Percentiles rank a stretch among this genome's conserved stretches.
phyloP scores from a whole-genome alignment of 2,113 vertebrate species.

The Platysternon megacephalum region DNA sequence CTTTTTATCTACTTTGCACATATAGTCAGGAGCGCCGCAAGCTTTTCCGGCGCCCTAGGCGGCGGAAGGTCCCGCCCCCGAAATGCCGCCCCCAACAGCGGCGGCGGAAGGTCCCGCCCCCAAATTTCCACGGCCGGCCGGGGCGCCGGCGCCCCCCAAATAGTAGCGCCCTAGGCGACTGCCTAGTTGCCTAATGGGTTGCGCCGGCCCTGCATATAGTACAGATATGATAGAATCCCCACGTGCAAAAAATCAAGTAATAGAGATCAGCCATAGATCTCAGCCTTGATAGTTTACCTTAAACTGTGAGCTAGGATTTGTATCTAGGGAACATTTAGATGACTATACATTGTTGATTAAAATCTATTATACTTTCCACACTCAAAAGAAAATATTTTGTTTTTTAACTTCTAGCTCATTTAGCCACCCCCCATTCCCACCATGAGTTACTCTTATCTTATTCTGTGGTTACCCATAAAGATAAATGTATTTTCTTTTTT shows the following conservation, averaged over 20 bases:
- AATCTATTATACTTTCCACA: background rate
- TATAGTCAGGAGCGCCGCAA: too few species aligned
- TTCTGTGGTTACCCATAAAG: background rate
- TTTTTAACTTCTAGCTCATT: background rate
- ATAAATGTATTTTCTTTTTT: background rate
- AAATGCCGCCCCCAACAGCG: too few species aligned
- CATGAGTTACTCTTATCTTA: background rate
- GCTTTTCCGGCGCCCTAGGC: too few species aligned
- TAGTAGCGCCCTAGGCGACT: too few species aligned
- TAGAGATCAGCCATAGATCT: background rate
- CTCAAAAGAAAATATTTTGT: background rate
- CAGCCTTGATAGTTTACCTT: background rate
- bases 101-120: too few species aligned
- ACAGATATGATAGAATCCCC: background rate
- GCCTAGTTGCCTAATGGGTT: too few species aligned
- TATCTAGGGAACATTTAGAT: background rate
- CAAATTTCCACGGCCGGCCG: too few species aligned
- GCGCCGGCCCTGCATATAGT: too few species aligned
- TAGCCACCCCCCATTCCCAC: rapidly evolving
- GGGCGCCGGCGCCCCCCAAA: too few species aligned
- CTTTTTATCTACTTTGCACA: background rate
- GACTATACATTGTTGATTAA: background rate
- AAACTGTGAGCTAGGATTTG: background rate
- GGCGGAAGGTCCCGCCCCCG: too few species aligned
- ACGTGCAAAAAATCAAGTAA: background rate